Evolutionary conservation across 2,113 vertebrate species (phyloP).

Genomic region (Lathamus discolor): DNA sequence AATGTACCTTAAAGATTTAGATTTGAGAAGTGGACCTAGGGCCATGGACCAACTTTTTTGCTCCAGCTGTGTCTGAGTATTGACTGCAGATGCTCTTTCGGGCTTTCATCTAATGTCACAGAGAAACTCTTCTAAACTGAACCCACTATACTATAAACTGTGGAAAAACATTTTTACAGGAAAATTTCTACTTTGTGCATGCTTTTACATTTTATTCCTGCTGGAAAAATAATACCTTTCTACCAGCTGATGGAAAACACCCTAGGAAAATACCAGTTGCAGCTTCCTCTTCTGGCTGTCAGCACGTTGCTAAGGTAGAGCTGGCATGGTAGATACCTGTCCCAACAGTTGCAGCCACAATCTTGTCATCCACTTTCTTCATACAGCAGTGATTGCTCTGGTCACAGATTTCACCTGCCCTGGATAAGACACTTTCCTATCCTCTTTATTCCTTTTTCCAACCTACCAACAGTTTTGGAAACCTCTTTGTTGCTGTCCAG

Average conservation of each 20-base stretch:
- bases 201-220: background rate
- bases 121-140: background rate
- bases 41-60: background rate
- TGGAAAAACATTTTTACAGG: background rate
- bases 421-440: background rate
- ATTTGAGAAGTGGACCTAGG: background rate
- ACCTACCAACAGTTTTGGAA: background rate
- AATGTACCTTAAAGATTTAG: background rate
- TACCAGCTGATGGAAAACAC: conserved; percentile 9
- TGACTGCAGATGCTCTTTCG: background rate
- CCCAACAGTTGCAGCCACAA: background rate
- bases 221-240: background rate
- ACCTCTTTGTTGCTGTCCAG: background rate
- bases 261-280: background rate
- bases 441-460: background rate
- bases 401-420: background rate
- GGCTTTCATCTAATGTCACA: background rate
- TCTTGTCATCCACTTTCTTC: background rate
- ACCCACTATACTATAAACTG: background rate
- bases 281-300: background rate
- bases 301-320: background rate
- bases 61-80: background rate
- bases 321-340: background rate
- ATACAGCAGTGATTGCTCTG: background rate
- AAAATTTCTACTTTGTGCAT: background rate